A percentile compares a stretch with the other conserved stretches of the same genome.
phyloP scores from a whole-genome alignment of 2,797 vertebrate genomes.

The Stomatorhinus walkeri region DNA sequence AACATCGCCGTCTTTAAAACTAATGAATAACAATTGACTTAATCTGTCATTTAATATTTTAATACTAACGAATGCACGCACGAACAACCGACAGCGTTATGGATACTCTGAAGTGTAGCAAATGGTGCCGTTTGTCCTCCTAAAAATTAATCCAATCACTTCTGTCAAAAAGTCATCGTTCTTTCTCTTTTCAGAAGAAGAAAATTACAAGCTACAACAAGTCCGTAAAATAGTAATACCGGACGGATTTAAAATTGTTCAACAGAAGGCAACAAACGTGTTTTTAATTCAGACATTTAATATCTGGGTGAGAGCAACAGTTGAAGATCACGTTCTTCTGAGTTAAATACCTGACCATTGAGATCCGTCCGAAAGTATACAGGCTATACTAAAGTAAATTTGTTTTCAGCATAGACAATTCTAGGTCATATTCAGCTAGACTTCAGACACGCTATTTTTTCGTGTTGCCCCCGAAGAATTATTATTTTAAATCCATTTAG shows the following conservation, averaged over 20 bases:
- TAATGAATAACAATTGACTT: constrained; percentile 63
- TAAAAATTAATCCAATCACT: constrained; percentile 34
- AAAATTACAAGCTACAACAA: constrained; percentile 54
- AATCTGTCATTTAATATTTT: neutral
- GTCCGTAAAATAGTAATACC: constrained; percentile 41
- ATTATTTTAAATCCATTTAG: neutral
- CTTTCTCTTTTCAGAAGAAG: constrained; percentile 64
- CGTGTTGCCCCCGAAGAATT: neutral
- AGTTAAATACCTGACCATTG: neutral
- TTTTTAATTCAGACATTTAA: neutral
- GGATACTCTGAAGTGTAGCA: constrained; percentile 61
- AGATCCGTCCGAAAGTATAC: neutral
- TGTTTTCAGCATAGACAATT: neutral
- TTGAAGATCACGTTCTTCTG: neutral
- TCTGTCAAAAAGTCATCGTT: constrained; percentile 56
- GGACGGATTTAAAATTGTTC: neutral
- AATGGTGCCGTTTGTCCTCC: constrained; percentile 58
- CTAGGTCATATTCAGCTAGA: neutral
- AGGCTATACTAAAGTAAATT: neutral
- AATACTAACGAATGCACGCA: constrained; percentile 23
- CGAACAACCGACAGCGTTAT: constrained; percentile 62
- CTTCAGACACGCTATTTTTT: neutral
- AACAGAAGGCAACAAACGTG: neutral
- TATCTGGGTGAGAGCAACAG: neutral
- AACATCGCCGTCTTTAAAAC: constrained; percentile 53